These are phyloP conservation scores for Heliangelus exortis DNA, from an alignment of 2,797 vertebrate genomes.

Conservation along the genomic window DNA sequence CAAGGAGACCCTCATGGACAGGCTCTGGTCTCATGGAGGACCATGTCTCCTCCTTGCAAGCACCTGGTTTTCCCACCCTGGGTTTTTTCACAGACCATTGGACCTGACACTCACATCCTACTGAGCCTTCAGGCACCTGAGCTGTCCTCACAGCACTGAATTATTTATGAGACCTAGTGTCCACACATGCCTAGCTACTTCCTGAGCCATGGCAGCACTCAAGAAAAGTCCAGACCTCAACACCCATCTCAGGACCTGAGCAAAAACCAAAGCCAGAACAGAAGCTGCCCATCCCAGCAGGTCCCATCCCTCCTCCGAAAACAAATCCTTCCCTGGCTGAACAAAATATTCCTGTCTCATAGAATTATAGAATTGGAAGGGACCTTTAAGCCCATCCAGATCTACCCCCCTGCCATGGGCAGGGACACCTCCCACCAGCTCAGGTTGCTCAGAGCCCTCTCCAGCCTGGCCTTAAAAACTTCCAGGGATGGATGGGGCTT, in stretches of 20 bases:
- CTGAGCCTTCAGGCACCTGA: neutral
- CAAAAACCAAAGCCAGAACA: too few species aligned
- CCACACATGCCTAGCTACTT: neutral
- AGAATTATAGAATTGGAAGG: too few species aligned
- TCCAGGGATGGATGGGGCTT: too few species aligned
- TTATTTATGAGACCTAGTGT: neutral
- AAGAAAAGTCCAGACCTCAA: neutral
- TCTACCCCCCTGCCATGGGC: too few species aligned
- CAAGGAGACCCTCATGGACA: accelerated
- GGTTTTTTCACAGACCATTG: neutral
- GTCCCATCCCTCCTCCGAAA: neutral
- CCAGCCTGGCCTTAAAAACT: too few species aligned
- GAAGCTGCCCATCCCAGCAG: neutral
- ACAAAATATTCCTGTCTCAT: neutral
- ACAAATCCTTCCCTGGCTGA: neutral
- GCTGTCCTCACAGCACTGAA: neutral
- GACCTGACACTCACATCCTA: conserved; percentile 4
- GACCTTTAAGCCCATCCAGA: too few species aligned
- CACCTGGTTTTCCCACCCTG: neutral
- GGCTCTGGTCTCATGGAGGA: neutral
- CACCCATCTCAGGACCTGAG: neutral
- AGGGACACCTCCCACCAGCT: too few species aligned
- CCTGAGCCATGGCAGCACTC: accelerated
- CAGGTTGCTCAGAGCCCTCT: too few species aligned
- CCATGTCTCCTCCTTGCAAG: neutral